Base-by-base conservation (phyloP, 2,888 invertebrate genomes). In the Trichacis sp. region DNA sequence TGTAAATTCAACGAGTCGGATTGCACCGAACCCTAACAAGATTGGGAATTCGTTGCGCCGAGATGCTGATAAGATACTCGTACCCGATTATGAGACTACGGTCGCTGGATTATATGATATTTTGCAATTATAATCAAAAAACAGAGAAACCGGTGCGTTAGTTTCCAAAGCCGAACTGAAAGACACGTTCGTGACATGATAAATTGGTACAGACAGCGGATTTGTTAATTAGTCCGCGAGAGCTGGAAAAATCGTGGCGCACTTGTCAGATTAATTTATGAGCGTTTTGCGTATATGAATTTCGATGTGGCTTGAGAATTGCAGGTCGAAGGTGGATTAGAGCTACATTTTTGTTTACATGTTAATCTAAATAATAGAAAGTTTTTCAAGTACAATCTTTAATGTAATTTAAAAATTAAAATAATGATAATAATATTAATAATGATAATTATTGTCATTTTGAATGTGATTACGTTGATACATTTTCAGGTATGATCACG, bases 1-100 rank as follows among this genome's bases (percentile, higher is more conserved):
- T 65, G 65, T 60, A 57, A 65, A 65, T 65, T 40, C 57, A 57
- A 50, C 45, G 49, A 54, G 55, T 36, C 48, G 61, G 56, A 57
- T 50, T 64, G 53, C 48, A 40, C 55, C 42, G 48, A 60, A 56
- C 49, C 64, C 45, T 60, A 64, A 59, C 52, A 55, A 59, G 64
- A 60, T 65, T 65, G 46, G 59, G 52, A 52, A 48, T 57, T 60
- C 29, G 54, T 36, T 29, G 29, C 46, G 40, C 38, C 53, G 46
- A 51, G 58, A 49, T 62, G 46, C 51, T 46, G 61, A 62, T 62
- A 52, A 56, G 56, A 62, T 56, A 50, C 56, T 52, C 24, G 56
- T 62, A 55, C 43, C 43, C 29, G 24, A 56, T 55, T 50, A 61
- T 45, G 52, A 17, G 17, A 1, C 38, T 47, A 12, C 24, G 8